Evolutionary conservation across 2,113 vertebrate species (phyloP).

Genomic region (Oriolus oriolus): DNA sequence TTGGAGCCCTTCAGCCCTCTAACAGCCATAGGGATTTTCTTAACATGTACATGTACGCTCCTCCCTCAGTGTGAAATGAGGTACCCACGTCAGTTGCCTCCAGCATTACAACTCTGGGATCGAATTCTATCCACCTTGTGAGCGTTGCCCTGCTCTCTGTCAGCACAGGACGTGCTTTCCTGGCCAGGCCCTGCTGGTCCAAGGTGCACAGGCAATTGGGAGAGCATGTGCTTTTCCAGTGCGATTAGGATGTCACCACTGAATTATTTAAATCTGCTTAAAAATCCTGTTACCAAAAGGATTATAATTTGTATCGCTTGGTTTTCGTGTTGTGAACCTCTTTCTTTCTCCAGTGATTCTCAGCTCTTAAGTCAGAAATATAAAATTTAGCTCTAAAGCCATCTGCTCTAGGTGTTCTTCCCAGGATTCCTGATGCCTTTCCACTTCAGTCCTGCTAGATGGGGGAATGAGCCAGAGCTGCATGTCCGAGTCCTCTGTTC

Average conservation of each 20-base stretch:
- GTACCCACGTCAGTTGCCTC: neutral
- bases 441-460: neutral
- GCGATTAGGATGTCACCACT: neutral
- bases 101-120: neutral
- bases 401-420: neutral
- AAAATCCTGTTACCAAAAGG: neutral
- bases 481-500: neutral
- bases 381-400: neutral
- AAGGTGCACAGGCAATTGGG: neutral
- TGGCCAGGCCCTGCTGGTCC: neutral
- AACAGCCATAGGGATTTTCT: neutral
- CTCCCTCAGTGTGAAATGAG: neutral
- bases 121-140: neutral
- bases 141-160: neutral
- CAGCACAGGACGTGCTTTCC: neutral
- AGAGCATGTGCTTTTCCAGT: neutral
- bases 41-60: neutral
- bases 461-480: neutral
- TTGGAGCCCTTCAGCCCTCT: accelerated
- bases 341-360: neutral
- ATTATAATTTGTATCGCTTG: neutral
- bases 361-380: neutral
- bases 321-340: neutral
- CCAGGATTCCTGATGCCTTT: neutral
- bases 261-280: neutral